phyloP scores from a whole-genome alignment of 2,113 vertebrate species.

The Phylloscopus whistleri region DNA sequence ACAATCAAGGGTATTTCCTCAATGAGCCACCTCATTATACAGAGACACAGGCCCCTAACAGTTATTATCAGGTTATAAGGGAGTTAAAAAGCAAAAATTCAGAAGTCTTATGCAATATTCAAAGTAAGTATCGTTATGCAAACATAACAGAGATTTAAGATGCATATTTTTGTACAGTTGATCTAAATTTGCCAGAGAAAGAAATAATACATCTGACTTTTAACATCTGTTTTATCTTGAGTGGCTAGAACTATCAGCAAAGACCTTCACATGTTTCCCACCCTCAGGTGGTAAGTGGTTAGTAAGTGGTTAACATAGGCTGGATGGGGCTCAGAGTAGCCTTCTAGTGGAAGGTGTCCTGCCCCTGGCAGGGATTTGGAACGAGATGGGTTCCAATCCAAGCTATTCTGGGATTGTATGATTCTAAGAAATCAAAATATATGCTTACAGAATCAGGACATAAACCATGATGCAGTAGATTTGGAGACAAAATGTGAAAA shows the following conservation, averaged over 20 bases:
- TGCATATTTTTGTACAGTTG: neutral
- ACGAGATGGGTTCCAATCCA: fast-evolving
- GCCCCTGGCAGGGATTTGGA: neutral
- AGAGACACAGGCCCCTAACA: neutral
- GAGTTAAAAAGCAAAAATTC: neutral
- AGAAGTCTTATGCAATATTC: neutral
- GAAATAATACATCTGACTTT: neutral
- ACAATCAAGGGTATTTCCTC: neutral
- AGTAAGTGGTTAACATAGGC: neutral
- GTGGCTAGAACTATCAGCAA: constrained; percentile 23
- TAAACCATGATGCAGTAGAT: neutral
- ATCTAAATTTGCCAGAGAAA: neutral
- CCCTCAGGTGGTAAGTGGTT: constrained; percentile 74
- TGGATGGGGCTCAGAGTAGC: neutral
- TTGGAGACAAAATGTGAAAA: neutral
- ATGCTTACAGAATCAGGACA: neutral
- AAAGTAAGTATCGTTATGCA: neutral
- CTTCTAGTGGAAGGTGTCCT: neutral
- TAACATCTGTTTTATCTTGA: neutral
- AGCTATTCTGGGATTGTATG: neutral
- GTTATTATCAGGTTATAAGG: neutral
- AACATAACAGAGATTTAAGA: neutral
- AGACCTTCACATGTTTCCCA: constrained; percentile 64
- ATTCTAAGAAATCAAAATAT: neutral
- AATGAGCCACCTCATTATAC: neutral